Evolutionary conservation across 2,888 invertebrate species (phyloP), one percentile per base, ranked within the genome.

Genomic region (Entomobrya proxima): DNA sequence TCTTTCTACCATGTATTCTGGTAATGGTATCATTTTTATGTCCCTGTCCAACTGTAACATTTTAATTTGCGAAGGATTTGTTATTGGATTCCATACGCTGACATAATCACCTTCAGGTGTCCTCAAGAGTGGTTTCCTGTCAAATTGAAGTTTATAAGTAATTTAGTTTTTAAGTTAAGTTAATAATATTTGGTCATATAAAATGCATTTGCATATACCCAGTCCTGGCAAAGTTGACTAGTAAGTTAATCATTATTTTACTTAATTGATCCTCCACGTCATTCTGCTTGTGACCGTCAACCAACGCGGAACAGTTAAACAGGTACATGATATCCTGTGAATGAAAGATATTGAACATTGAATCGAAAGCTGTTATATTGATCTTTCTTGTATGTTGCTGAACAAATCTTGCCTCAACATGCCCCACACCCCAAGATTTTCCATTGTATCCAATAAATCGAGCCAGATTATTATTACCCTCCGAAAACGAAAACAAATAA

Each of bases 231-330:
- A 89, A 90, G 72, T 89, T 89, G 37, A 75, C 47, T 21, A 90
- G 24, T 7, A 90, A 47, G 58, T 88, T 90, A 24, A 87, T 84
- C 87, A 90, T 87, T 9, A 89, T 69, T 58, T 81, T 58, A 37
- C 88, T 86, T 15, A 90, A 72, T 82, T 89, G 37, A 44, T 74
- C 81, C 37, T 90, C 90, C n/a, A 88, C 87, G 50, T 89, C 89
- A 1, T 35, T 35, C 32, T 85, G 79, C 15, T 72, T 72, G 72
- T 87, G 88, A 0, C 88, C 88, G 9, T 85, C 64, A 52, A 86
- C 86, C 27, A 77, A 55, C 0, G 35, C 21, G 0, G 84, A 32
- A 7, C 40, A 21, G 30, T 88, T 88, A n/a, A 81, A 86, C 13
- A 79, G 61, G 24, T 81, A 88, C n/a, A 72, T 86, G 11, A 86